Base-by-base conservation (phyloP, 2,888 invertebrate genomes). In the Acanthococcus lagerstroemiae region DNA sequence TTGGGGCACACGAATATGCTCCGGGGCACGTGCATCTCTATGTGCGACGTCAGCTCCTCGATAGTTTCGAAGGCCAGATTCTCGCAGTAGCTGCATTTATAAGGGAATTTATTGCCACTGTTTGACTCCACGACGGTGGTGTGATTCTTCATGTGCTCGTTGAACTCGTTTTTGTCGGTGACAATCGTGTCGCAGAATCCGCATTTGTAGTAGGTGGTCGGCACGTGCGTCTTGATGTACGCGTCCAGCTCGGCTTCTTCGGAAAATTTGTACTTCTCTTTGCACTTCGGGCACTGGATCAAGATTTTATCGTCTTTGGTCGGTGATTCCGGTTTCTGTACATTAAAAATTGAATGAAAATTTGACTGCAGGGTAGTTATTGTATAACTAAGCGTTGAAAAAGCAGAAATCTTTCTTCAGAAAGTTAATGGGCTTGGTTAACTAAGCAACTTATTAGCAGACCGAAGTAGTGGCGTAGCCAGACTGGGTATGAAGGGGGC, bases 121-220 rank as follows among this genome's bases (percentile, higher is more conserved):
- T 55, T 65, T 7, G 6, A n/a, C 25, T 65, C 65, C 3, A 65
- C 65, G 15, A 55, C 46, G 17, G 44, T 21, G n/a, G 65, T 55
- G 27, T 65, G 65, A 25, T 26, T 55, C 55, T 65, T 65, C 46
- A 65, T 65, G n/a, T 65, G 65, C 22, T 55, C 55, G 22, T 65
- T 55, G 55, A 65, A 55, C 26, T 55, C 65, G 9, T 65, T 55
- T 21, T 55, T 55, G 27, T 55, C 55, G 9, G 46, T 55, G 27
- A 65, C 46, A 5, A 46, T 55, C 7, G 55, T 65, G 17, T 54
- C 54, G 37, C 65, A 65, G 55, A 65, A 65, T 12, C 65, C 55
- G 21, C 65, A 65, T 46, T 55, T 54, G 27, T 65, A 65, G 25
- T 55, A 55, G 1, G 55, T 54, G 6, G 46, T 55, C 12, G 65